Evolutionary conservation across 2,113 vertebrate genomes (phyloP), one percentile per base, ranked within the genome.

Genomic region (Ariopsis seemanni): DNA sequence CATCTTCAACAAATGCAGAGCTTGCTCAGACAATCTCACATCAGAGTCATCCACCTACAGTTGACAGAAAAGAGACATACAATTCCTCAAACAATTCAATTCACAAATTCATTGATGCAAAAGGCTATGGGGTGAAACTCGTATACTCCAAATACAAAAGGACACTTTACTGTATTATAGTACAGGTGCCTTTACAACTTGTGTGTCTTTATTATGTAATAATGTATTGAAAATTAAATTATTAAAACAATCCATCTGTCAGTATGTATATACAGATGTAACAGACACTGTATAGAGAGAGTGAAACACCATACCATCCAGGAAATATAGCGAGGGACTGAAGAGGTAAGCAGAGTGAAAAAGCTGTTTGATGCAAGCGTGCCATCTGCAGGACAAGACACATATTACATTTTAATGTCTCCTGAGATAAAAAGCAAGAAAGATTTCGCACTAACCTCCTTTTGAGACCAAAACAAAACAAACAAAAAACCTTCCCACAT

Each of bases 11-110:
- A 95, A 86, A 69, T 92, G 94, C 60, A 97, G 95, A 17, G 96
- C 96, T 91, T 96, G 96, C 87, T 99, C 97, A 80, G 96, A 97
- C 0, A 96, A 92, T 90, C 97, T 98, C 87, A 97, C 94, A 92
- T 99, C 97, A 89, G 94, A 94, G 69, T 99, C 97, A 91, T 97
- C 97, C 91, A 98, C 96, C 98, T 99, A 88, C 53, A 88, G 4
- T 48, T 57, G 2, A 30, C 11, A 63, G 20, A 72, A 18, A 30
- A 60, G 22, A 34, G n/a, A 53, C 0, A 75, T 12, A 57, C 18
- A 58, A n/a, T 53, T 58, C 53, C 9, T 83, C 69, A 60, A 2
- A 9, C 25, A 53, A 34, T 27, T 17, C 7, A 65, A 42, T 27
- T 74, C 1, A 57, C 27, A 83, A 62, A 88, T 15, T 42, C 3